Percentiles rank a stretch among this genome's conserved stretches.
These are phyloP conservation scores for Temnothorax longispinosus DNA, from an alignment of 1,140 invertebrate genomes.

Conservation along the genomic window DNA sequence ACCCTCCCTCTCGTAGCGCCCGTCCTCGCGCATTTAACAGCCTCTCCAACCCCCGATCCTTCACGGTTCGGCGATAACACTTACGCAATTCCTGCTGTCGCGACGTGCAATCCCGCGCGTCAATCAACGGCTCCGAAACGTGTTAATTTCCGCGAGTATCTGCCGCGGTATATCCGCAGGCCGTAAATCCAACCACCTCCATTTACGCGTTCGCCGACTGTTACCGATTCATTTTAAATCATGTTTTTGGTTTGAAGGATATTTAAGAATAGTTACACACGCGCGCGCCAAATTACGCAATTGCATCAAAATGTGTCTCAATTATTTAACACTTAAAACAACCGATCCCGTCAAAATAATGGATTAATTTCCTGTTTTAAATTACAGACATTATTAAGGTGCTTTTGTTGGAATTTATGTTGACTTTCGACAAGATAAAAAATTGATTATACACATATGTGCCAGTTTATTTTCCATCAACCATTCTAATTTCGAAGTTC, in stretches of 20 bases:
- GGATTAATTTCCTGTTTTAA: no score
- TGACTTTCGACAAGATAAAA: no score
- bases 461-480: no score
- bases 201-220: background rate
- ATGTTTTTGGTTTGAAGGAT: background rate
- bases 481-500: no score
- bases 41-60: slow-evolving; percentile 23
- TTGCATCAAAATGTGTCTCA: background rate
- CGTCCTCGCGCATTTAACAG: slow-evolving; percentile 43
- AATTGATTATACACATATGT: no score
- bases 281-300: background rate
- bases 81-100: slow-evolving; percentile 66
- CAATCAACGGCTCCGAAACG: slow-evolving; percentile 61
- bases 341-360: no score
- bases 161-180: slow-evolving; percentile 26
- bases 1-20: background rate
- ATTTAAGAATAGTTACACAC: background rate
- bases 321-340: background rate
- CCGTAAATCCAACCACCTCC: slow-evolving; percentile 17
- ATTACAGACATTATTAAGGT: no score
- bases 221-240: slow-evolving; percentile 13
- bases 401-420: no score
- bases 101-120: slow-evolving; percentile 43
- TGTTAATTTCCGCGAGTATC: slow-evolving; percentile 66
- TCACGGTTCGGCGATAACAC: slow-evolving; percentile 62